Conservation (phyloP, 2,888 invertebrate genomes). For the Sminthurinus aureus region DNA sequence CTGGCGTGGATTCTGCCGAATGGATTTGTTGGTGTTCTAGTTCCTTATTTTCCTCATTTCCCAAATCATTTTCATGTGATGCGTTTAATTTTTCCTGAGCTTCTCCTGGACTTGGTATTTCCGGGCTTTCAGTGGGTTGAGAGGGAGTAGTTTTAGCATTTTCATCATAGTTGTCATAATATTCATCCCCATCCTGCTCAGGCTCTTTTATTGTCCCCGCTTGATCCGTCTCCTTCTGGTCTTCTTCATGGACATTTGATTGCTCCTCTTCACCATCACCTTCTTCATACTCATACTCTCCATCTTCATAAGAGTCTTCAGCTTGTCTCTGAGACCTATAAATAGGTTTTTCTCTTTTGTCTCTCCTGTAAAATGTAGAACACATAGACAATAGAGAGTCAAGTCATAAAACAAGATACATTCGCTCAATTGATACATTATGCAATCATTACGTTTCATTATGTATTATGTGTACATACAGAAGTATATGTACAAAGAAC, state of each 20-base stretch:
- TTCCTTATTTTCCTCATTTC: neutral
- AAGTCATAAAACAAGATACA: neutral
- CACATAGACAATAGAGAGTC: neutral
- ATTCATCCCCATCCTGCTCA: slow-evolving; percentile 18
- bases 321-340: slow-evolving; percentile 54
- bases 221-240: slow-evolving; percentile 36
- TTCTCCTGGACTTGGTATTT: slow-evolving; percentile 29
- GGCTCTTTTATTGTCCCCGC: slow-evolving; percentile 27
- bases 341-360: slow-evolving; percentile 38
- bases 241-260: slow-evolving; percentile 15
- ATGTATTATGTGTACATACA: too few relatives aligned
- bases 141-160: slow-evolving; percentile 2
- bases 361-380: neutral
- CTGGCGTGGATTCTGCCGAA: slow-evolving; percentile 1
- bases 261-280: slow-evolving; percentile 40
- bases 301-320: slow-evolving; percentile 56
- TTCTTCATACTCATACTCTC: slow-evolving; percentile 55
- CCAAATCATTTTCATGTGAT: neutral
- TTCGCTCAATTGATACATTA: too few relatives aligned
- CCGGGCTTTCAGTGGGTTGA: slow-evolving; percentile 4
- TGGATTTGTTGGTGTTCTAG: neutral
- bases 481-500: too few relatives aligned
- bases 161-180: slow-evolving; percentile 32
- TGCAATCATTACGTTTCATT: too few relatives aligned
- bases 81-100: slow-evolving; percentile 21